Percentiles rank a stretch among this genome's conserved stretches.
phyloP scores from a whole-genome alignment of 2,888 invertebrate species.

The Coleophora flavipennella region DNA sequence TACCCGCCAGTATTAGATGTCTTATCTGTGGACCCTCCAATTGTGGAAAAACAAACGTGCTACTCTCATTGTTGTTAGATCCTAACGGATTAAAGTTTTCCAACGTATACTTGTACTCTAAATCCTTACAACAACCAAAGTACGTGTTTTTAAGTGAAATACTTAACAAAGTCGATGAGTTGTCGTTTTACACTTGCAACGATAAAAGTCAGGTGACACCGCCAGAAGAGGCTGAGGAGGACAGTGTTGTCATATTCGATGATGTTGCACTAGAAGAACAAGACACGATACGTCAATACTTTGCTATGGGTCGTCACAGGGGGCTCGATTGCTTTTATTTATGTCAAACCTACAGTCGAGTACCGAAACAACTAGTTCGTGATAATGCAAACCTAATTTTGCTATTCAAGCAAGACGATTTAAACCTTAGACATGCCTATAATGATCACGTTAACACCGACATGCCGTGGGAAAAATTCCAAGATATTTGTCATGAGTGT shows the following conservation, averaged over 20 bases:
- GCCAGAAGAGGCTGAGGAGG: conserved; percentile 12
- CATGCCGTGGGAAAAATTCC: too few species aligned
- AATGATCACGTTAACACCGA: conserved; percentile 1
- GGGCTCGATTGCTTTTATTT: conserved; percentile 10
- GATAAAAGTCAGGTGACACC: neutral
- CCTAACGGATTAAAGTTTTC: neutral
- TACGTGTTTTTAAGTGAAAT: neutral
- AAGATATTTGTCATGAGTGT: too few species aligned
- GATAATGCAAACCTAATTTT: conserved; percentile 20
- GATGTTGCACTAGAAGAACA: conserved; percentile 15
- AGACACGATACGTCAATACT: conserved; percentile 4
- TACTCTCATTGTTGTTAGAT: conserved; percentile 8
- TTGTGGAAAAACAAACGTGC: neutral
- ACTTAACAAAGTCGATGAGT: neutral
- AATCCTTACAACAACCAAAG: neutral
- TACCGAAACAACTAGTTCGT: conserved; percentile 24
- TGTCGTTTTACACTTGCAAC: neutral
- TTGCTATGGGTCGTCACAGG: conserved; percentile 12
- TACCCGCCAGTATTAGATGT: conserved; percentile 6
- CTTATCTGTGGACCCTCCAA: too few species aligned
- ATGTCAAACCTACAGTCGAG: conserved; percentile 26
- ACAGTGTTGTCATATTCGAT: conserved; percentile 15
- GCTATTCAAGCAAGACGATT: conserved; percentile 23
- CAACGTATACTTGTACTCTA: neutral
- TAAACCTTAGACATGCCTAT: conserved; percentile 24